These are phyloP conservation scores for Hemithea aestivaria DNA, from an alignment of 2,888 invertebrate species.

Conservation along the genomic window DNA sequence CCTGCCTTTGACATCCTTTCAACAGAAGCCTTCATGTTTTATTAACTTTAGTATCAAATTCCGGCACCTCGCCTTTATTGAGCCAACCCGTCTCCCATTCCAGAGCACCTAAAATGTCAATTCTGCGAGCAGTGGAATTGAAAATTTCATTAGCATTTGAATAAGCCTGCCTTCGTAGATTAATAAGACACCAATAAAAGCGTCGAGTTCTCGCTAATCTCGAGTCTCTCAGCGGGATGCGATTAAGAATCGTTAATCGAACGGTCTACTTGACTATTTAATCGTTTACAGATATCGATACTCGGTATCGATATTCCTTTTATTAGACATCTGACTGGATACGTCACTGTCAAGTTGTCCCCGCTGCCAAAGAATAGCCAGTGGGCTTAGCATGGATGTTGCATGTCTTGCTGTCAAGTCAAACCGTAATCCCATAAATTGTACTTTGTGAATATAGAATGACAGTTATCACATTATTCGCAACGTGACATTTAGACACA, in stretches of 20 bases:
- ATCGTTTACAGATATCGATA: not conserved
- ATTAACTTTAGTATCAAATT: slow-evolving; percentile 10
- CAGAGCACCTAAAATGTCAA: slow-evolving; percentile 15
- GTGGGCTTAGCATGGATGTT: too few relatives aligned
- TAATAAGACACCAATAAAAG: slow-evolving; percentile 37
- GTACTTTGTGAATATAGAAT: too few relatives aligned
- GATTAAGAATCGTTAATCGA: slow-evolving; percentile 23
- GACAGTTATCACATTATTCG: too few relatives aligned
- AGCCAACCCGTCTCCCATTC: slow-evolving; percentile 2
- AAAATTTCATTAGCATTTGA: slow-evolving; percentile 35
- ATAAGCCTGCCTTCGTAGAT: slow-evolving; percentile 27
- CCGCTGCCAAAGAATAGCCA: too few relatives aligned
- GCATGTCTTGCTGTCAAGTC: too few relatives aligned
- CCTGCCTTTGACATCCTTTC: not conserved
- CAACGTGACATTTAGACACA: too few relatives aligned
- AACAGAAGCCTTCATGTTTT: not conserved
- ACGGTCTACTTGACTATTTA: slow-evolving; percentile 7
- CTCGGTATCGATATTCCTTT: not conserved
- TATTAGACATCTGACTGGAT: too few relatives aligned
- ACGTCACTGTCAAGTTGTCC: too few relatives aligned
- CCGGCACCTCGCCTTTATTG: slow-evolving; percentile 2
- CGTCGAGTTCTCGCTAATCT: slow-evolving; percentile 23
- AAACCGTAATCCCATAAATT: too few relatives aligned
- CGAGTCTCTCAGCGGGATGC: slow-evolving; percentile 14
- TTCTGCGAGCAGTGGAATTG: slow-evolving; percentile 20